phyloP scores from a whole-genome alignment of 2,113 vertebrate species.

The Athene noctua region DNA sequence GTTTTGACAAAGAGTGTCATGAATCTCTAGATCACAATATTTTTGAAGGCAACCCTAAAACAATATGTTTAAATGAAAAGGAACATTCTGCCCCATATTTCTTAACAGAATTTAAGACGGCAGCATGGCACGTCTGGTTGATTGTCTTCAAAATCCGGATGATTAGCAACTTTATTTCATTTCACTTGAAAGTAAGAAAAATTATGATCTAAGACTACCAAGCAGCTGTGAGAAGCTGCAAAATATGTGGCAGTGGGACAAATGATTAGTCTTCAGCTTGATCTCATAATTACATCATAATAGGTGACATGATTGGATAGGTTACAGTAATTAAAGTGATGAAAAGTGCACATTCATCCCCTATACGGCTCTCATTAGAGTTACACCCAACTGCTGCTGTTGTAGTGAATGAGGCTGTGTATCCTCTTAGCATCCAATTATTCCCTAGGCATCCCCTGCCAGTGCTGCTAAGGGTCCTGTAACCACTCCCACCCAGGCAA shows the following conservation, averaged over 20 bases:
- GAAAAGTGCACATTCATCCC: slow-evolving; percentile 51
- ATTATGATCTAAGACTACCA: background rate
- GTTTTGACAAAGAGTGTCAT: slow-evolving; percentile 20
- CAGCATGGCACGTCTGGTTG: background rate
- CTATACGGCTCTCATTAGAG: slow-evolving; percentile 13
- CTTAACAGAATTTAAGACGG: background rate
- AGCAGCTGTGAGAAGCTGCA: background rate
- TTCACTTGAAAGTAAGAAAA: background rate
- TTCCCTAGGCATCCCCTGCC: background rate
- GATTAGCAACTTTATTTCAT: slow-evolving; percentile 22
- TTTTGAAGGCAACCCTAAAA: slow-evolving; percentile 24
- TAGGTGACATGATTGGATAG: slow-evolving; percentile 55
- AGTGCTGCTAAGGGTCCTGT: background rate
- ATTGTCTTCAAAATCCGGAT: background rate
- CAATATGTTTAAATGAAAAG: slow-evolving; percentile 32
- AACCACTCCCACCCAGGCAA: background rate
- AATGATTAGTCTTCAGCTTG: slow-evolving; percentile 39
- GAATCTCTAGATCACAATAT: slow-evolving; percentile 11
- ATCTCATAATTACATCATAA: slow-evolving; percentile 64
- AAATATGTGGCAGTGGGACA: slow-evolving; percentile 29
- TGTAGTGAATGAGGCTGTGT: background rate
- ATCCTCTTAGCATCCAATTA: background rate
- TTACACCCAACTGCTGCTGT: slow-evolving; percentile 14
- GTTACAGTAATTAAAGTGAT: slow-evolving; percentile 62
- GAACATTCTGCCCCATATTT: slow-evolving; percentile 24